Conservation (phyloP, 2,113 vertebrate species). For the Brienomyrus longianalis region DNA sequence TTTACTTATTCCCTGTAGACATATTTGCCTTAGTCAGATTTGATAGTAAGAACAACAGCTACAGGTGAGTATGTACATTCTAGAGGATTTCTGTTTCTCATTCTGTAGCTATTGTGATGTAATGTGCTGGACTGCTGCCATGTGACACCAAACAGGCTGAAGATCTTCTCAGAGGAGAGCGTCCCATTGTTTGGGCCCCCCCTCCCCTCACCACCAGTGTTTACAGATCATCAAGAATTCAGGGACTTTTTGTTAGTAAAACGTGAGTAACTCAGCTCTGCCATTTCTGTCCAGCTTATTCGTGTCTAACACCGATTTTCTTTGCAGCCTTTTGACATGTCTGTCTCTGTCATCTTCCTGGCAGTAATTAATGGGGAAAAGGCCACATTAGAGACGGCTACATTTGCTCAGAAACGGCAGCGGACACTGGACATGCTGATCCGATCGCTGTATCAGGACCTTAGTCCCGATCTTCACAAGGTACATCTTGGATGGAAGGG, state of each 20-base stretch:
- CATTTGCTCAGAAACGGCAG: conserved; percentile 95
- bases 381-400: conserved; percentile 95
- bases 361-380: conserved; percentile 99
- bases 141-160: conserved; percentile 67
- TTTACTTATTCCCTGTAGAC: conserved; percentile 70
- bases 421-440: conserved; percentile 98
- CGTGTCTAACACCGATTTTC: background rate
- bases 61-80: conserved; percentile 69
- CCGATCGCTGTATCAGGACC: conserved; percentile 90
- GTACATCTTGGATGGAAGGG: conserved; percentile 47
- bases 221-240: conserved; percentile 98
- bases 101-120: background rate
- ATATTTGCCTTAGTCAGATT: conserved; percentile 99
- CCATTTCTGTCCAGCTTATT: background rate
- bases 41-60: conserved; percentile 86
- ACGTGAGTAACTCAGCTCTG: conserved; percentile 63
- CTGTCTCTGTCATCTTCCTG: background rate
- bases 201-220: conserved; percentile 87
- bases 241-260: conserved; percentile 98
- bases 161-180: conserved; percentile 98
- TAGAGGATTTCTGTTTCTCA: background rate
- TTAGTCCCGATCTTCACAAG: conserved; percentile 92
- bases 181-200: conserved; percentile 95
- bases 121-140: background rate
- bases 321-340: background rate